phyloP scores from a whole-genome alignment of 2,113 vertebrate genomes.

The Coryphaenoides rupestris region DNA sequence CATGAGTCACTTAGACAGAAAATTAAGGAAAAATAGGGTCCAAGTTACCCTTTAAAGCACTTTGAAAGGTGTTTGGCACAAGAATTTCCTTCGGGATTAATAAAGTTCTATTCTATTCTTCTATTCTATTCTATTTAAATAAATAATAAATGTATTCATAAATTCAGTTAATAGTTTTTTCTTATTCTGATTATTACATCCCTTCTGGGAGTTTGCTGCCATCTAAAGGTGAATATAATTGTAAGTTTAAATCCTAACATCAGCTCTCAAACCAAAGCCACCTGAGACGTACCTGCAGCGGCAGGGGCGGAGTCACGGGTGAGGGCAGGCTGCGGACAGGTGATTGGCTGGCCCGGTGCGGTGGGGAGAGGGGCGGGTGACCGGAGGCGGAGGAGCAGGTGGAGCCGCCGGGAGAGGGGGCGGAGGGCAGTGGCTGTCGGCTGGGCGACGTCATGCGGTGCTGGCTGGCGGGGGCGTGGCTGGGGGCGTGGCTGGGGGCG shows the following conservation, averaged over 20 bases:
- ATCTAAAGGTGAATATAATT: not conserved
- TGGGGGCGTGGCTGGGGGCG: constrained; percentile 64
- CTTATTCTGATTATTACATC: no score
- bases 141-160: no score
- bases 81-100: no score
- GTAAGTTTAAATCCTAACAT: no score
- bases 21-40: no score
- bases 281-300: constrained; percentile 80
- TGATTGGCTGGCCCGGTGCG: constrained; percentile 87
- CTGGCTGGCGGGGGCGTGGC: constrained; percentile 66
- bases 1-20: no score
- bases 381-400: constrained; percentile 79
- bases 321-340: constrained; percentile 88
- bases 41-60: no score
- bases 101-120: no score
- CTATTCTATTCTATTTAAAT: no score
- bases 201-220: constrained; percentile 13
- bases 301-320: constrained; percentile 88
- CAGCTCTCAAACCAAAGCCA: no score
- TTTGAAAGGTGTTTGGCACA: no score
- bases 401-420: constrained; percentile 63
- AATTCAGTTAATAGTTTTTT: no score
- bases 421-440: constrained; percentile 72
- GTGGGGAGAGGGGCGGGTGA: constrained; percentile 76
- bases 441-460: constrained; percentile 77